These are phyloP conservation scores for Bathynomus jamesi DNA, from an alignment of 1,140 invertebrate genomes.

Conservation along the genomic window DNA sequence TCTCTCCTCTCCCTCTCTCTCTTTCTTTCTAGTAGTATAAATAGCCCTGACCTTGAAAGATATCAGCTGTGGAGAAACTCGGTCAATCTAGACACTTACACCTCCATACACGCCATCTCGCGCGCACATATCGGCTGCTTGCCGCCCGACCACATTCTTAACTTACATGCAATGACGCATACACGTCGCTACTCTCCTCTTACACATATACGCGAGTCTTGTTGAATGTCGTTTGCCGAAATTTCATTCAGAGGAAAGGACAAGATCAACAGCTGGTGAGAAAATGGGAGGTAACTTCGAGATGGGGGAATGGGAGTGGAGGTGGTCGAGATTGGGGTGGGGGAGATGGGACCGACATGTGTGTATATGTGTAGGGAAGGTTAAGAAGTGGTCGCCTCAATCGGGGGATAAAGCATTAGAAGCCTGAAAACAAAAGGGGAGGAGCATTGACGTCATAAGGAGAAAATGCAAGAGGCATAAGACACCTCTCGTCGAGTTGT, in stretches of 20 bases:
- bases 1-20: no score
- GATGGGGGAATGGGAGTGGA: not conserved
- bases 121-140: not conserved
- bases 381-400: not conserved
- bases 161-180: not conserved
- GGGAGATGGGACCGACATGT: not conserved
- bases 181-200: not conserved
- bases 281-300: not conserved
- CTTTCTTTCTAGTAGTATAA: not conserved
- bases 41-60: not conserved
- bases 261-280: not conserved
- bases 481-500: no score
- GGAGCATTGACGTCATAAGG: not conserved
- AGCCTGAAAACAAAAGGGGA: not conserved
- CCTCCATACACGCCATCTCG: not conserved
- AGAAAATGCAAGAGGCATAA: not conserved
- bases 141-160: not conserved
- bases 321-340: not conserved
- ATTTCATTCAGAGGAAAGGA: not conserved
- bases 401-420: not conserved
- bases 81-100: not conserved
- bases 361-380: not conserved
- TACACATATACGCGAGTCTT: not conserved
- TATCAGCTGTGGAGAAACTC: not conserved
- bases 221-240: not conserved